These are phyloP conservation scores for Megalurothrips usitatus DNA, from an alignment of 2,888 invertebrate genomes.

Conservation along the genomic window DNA sequence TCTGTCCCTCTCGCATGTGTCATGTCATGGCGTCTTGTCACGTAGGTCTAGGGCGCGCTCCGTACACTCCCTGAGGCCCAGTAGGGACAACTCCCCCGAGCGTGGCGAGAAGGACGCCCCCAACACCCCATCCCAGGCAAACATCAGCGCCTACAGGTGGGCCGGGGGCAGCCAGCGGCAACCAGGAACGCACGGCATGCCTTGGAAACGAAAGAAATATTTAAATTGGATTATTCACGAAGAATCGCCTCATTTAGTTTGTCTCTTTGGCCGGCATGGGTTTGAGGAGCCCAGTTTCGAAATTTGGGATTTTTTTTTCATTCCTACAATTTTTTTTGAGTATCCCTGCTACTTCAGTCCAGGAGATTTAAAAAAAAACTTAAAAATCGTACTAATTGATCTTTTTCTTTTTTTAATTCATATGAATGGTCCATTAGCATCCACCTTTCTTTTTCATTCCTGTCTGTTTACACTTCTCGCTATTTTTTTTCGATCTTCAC, in stretches of 20 bases:
- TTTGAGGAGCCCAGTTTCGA: too few species aligned
- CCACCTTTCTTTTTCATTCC: neutral
- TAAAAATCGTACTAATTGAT: too few species aligned
- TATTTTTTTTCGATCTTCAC: neutral
- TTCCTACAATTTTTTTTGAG: too few species aligned
- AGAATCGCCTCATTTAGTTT: too few species aligned
- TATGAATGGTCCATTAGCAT: too few species aligned
- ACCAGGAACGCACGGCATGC: neutral
- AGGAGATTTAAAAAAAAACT: too few species aligned
- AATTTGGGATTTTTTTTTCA: too few species aligned
- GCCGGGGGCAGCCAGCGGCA: neutral
- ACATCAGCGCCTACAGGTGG: constrained; percentile 24
- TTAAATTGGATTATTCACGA: too few species aligned
- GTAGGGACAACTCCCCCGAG: constrained; percentile 11
- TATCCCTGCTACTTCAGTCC: too few species aligned
- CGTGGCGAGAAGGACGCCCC: neutral
- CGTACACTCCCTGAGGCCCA: constrained; percentile 11
- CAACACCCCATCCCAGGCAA: neutral
- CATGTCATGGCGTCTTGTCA: neutral
- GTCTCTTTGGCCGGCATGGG: too few species aligned
- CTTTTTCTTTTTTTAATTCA: too few species aligned
- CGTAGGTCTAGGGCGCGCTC: neutral
- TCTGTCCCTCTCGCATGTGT: neutral
- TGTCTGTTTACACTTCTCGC: neutral
- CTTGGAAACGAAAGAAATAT: too few species aligned